Conservation (phyloP, 2,797 vertebrate genomes). For the Lagorchestes hirsutus region DNA sequence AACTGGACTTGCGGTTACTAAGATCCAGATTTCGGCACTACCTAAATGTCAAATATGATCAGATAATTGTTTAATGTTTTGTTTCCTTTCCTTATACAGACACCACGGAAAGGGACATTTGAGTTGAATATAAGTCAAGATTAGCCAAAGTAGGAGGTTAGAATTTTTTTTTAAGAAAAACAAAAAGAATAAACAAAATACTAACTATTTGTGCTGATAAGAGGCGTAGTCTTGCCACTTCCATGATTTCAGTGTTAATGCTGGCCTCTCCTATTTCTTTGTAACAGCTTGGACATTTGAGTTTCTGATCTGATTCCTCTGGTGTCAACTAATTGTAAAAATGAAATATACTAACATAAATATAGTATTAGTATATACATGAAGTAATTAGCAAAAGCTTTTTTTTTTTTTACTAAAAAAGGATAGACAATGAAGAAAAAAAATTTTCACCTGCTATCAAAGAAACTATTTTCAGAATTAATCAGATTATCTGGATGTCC, state of each 20-base stretch:
- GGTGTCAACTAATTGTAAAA: slow-evolving; percentile 59
- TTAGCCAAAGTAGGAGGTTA: neutral
- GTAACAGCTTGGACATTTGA: slow-evolving; percentile 73
- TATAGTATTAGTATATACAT: neutral
- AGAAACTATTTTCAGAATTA: neutral
- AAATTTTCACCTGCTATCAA: neutral
- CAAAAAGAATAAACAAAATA: neutral
- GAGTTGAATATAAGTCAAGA: neutral
- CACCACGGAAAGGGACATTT: neutral
- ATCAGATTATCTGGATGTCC: neutral
- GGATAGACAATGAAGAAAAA: slow-evolving; percentile 27
- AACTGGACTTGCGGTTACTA: neutral
- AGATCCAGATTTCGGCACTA: neutral
- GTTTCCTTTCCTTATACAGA: slow-evolving; percentile 22
- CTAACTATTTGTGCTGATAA: slow-evolving; percentile 77
- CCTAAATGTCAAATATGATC: neutral
- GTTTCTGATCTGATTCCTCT: slow-evolving; percentile 63
- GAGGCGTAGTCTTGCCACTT: slow-evolving; percentile 75
- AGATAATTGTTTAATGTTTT: neutral
- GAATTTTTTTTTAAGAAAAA: slow-evolving; percentile 21
- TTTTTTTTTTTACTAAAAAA: neutral
- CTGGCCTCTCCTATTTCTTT: slow-evolving; percentile 66
- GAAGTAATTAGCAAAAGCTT: neutral
- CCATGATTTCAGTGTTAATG: slow-evolving; percentile 69
- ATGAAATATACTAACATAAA: neutral